Base-by-base conservation (phyloP, 2,888 invertebrate species). In the Drosophila borealis region DNA sequence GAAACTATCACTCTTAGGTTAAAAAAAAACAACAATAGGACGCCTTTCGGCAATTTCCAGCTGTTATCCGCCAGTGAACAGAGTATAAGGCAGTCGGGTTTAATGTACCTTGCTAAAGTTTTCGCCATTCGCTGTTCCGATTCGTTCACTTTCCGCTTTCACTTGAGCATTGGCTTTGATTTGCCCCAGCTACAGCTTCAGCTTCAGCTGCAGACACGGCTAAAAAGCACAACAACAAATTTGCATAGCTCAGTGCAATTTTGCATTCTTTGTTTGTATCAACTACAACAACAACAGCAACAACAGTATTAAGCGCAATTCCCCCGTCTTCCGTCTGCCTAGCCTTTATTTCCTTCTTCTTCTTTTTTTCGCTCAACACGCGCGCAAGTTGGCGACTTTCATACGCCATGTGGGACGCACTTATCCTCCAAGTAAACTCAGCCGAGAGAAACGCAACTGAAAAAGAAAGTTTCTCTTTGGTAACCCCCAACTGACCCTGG, bases 361-460 rank as follows among this genome's bases (percentile, higher is more conserved):
- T 29, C 39, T 62, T 62, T 29, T 29, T 29, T 29, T 25, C 29
- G 49, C 63, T 54, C 69, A 59, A 60, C 49, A 51, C 63, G 59
- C 69, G 83, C 64, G 49, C 63, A 78, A 78, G 67, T 78, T 83
- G 63, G 50, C 63, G 80, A 86, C 81, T 88, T 84, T 84, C 86
- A 88, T 84, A 78, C 66, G 78, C 87, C 83, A 83, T 88, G 83
- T 84, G 88, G 84, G 87, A 88, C 88, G 81, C 75, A 68, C 70
- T 80, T 82, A 80, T 48, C 29, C 44, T 39, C 39, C 1, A 33
- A 19, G 45, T 19, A 37, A 59, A 54, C 36, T n/a, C n/a, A 42
- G 42, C 53, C 57, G 10, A 57, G 25, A 54, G 53, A 56, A 46
- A 45, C 33, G 63, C n/a, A 39, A 44, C 36, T 19, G 17, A 34